Conservation (phyloP, 2,888 invertebrate genomes). For the Patella pellucida region DNA sequence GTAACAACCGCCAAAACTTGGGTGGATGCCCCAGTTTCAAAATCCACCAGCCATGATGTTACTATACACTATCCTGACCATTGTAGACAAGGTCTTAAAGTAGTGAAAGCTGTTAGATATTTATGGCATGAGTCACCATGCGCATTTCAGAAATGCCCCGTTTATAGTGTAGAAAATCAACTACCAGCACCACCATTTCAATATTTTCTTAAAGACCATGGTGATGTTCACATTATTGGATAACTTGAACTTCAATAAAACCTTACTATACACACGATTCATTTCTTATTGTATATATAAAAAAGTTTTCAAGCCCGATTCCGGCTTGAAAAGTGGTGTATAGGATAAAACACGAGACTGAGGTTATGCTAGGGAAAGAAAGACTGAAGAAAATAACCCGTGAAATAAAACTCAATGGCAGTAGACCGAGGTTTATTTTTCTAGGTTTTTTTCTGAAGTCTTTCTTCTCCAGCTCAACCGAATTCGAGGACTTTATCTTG, state of each 20-base stretch:
- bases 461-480: too few relatives aligned
- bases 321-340: too few relatives aligned
- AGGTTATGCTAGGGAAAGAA: too few relatives aligned
- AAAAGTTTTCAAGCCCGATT: too few relatives aligned
- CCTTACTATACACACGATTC: too few relatives aligned
- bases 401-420: too few relatives aligned
- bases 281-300: too few relatives aligned
- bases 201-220: conserved; percentile 16
- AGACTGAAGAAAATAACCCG: too few relatives aligned
- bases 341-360: too few relatives aligned
- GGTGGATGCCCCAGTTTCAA: neutral
- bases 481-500: too few relatives aligned
- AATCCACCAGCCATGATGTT: neutral
- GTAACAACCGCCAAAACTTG: neutral
- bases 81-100: neutral
- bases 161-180: conserved; percentile 14
- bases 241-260: neutral
- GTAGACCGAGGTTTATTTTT: too few relatives aligned
- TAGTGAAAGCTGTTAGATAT: conserved; percentile 11
- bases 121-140: conserved; percentile 19
- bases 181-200: conserved; percentile 8
- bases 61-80: neutral
- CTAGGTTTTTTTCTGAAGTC: too few relatives aligned
- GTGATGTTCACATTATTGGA: neutral
- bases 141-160: conserved; percentile 17